phyloP scores from a whole-genome alignment of 2,888 invertebrate genomes.

The Drosophila limbata region DNA sequence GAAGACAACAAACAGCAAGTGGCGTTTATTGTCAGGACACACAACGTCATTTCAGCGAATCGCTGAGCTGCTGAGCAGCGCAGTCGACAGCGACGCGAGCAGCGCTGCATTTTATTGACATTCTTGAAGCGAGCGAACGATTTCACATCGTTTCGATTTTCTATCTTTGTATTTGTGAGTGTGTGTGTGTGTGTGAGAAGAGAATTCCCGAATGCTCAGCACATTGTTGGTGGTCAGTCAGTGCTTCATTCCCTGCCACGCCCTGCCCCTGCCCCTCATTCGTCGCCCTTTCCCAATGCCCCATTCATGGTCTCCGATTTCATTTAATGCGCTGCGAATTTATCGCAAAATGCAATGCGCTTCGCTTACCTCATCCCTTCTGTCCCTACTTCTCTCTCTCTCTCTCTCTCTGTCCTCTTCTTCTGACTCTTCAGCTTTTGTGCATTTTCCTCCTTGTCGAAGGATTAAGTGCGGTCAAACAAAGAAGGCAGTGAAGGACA shows the following conservation, averaged over 20 bases:
- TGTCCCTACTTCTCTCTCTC: constrained; percentile 7
- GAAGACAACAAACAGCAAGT: constrained; percentile 70
- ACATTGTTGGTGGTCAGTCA: constrained; percentile 77
- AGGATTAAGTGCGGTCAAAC: constrained; percentile 75
- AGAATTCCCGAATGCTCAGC: constrained; percentile 63
- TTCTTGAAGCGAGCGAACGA: constrained; percentile 59
- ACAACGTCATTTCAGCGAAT: constrained; percentile 54
- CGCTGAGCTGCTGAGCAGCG: constrained; percentile 18
- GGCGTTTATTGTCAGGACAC: constrained; percentile 58
- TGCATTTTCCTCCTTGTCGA: constrained; percentile 28
- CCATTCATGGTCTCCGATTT: constrained; percentile 31
- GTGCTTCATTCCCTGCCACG: neutral
- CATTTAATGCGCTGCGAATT: constrained; percentile 76
- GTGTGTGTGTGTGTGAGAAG: constrained; percentile 48
- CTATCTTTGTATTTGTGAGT: constrained; percentile 66
- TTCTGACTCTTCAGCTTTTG: constrained; percentile 35
- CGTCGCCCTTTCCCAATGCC: neutral
- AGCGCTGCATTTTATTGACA: constrained; percentile 68
- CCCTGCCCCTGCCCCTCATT: neutral
- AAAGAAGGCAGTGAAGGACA: constrained; percentile 70
- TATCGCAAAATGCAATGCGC: constrained; percentile 76
- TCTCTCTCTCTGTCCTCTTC: neutral
- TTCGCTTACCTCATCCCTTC: constrained; percentile 13
- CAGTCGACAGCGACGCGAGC: constrained; percentile 11
- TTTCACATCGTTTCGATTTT: constrained; percentile 59